Conservation (phyloP, 2,113 vertebrate species). For the Lophius piscatorius region DNA sequence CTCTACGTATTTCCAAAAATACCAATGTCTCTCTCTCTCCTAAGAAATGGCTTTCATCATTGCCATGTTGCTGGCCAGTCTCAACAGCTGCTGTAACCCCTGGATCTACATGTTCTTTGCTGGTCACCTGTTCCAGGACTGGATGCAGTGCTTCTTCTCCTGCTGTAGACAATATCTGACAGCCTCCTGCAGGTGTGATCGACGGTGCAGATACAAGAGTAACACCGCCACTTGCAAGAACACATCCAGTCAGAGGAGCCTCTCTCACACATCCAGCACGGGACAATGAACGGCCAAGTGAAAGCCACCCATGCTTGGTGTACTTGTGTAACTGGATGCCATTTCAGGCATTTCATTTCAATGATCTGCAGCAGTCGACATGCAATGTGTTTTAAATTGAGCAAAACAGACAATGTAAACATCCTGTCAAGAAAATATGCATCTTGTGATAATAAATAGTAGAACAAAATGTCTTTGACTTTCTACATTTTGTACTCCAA, state of each 20-base stretch:
- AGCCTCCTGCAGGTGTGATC: constrained; percentile 73
- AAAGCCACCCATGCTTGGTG: constrained; percentile 13
- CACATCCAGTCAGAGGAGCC: constrained; percentile 82
- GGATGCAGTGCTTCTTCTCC: constrained; percentile 83
- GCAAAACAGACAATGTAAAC: constrained; percentile 12
- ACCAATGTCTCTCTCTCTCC: neutral
- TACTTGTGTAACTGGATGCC: neutral
- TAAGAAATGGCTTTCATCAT: constrained; percentile 90
- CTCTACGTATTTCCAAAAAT: neutral
- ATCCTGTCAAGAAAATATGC: constrained; percentile 1
- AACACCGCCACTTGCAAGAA: constrained; percentile 85
- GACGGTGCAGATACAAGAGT: constrained; percentile 79
- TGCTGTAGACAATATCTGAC: constrained; percentile 77
- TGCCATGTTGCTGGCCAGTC: constrained; percentile 91
- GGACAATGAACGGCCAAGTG: constrained; percentile 38
- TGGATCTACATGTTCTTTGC: constrained; percentile 98
- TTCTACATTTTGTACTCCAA: neutral
- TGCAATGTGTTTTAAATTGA: constrained; percentile 5
- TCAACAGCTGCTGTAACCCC: constrained; percentile 97
- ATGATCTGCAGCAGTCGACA: constrained; percentile 7
- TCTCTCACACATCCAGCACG: constrained; percentile 70
- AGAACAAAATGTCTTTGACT: constrained; percentile 21
- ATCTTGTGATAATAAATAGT: constrained; percentile 13
- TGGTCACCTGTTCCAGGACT: constrained; percentile 89
- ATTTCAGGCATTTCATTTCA: constrained; percentile 13